phyloP scores from a whole-genome alignment of 2,113 vertebrate species.

The Phrynosoma blainvillii region DNA sequence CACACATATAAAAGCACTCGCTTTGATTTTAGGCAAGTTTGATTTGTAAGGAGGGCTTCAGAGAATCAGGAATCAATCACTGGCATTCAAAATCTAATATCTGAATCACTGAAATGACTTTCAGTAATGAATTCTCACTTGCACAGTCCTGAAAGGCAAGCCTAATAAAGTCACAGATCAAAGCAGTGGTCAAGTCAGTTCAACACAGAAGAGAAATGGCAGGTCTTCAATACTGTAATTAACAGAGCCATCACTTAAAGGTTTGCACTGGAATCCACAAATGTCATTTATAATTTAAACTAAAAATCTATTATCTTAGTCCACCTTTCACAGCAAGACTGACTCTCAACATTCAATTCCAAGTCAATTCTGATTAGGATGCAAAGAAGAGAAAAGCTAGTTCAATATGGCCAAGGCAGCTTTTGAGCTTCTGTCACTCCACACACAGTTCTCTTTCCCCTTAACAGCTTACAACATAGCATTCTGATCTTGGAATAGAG shows the following conservation, averaged over 20 bases:
- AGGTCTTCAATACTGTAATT: slow-evolving; percentile 55
- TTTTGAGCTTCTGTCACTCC: background rate
- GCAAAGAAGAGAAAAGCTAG: background rate
- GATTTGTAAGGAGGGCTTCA: slow-evolving; percentile 20
- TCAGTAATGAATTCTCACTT: slow-evolving; percentile 44
- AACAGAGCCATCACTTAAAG: slow-evolving; percentile 62
- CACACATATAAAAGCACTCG: slow-evolving; percentile 37
- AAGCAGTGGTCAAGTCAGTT: slow-evolving; percentile 18
- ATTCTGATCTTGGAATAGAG: background rate
- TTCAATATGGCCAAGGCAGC: too few species aligned
- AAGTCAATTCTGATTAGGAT: slow-evolving; percentile 4
- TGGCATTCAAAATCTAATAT: slow-evolving; percentile 62
- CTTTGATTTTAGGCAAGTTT: slow-evolving; percentile 61
- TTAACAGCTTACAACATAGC: too few species aligned
- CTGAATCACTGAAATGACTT: slow-evolving; percentile 52
- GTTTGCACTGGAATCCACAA: slow-evolving; percentile 61
- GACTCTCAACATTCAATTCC: slow-evolving; percentile 68
- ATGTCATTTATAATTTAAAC: slow-evolving; percentile 68
- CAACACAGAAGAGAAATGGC: slow-evolving; percentile 40
- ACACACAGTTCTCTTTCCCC: too few species aligned
- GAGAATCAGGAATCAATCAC: slow-evolving; percentile 49
- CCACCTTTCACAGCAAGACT: slow-evolving; percentile 65
- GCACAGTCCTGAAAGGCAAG: slow-evolving; percentile 42
- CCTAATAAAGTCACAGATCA: slow-evolving; percentile 59
- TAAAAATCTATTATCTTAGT: slow-evolving; percentile 68